Evolutionary conservation across 1,140 invertebrate species (phyloP).

Genomic region (Ericerus pela): DNA sequence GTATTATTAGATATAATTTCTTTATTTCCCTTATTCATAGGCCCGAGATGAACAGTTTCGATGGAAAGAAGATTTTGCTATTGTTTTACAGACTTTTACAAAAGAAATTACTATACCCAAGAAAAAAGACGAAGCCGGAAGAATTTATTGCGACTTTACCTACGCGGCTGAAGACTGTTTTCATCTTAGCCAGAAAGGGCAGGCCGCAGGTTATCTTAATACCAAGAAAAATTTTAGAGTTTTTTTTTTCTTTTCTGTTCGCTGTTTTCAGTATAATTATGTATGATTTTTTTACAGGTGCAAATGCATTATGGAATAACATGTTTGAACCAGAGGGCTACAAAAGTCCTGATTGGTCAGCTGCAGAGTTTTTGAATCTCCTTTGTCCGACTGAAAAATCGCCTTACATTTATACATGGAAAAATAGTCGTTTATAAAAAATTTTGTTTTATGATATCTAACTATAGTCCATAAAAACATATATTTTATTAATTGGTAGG

Average conservation of each 20-base stretch:
- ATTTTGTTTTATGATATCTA: too few relatives aligned
- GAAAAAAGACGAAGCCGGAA: conserved; percentile 22
- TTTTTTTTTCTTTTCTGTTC: too few relatives aligned
- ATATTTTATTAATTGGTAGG: too few relatives aligned
- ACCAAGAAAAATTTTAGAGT: too few relatives aligned
- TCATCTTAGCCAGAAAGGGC: conserved; percentile 57
- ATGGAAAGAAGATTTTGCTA: conserved; percentile 49
- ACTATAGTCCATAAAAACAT: too few relatives aligned
- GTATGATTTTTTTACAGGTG: conserved; percentile 28
- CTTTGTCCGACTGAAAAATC: conserved; percentile 29
- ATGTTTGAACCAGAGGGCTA: conserved; percentile 36
- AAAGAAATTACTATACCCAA: conserved; percentile 39
- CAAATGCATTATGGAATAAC: conserved; percentile 44
- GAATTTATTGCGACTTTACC: conserved; percentile 46
- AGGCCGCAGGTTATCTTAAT: conserved; percentile 44
- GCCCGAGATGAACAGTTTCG: too few relatives aligned
- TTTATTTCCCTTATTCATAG: too few relatives aligned
- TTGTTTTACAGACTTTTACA: conserved; percentile 48
- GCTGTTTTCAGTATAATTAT: background rate
- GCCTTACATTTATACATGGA: conserved; percentile 30
- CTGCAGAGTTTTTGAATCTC: conserved; percentile 26
- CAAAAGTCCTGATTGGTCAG: conserved; percentile 29
- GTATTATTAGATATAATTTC: too few relatives aligned
- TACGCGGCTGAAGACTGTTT: conserved; percentile 63
- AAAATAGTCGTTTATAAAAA: conserved; percentile 23